Evolutionary conservation across 2,797 vertebrate genomes (phyloP).

Genomic region (Chanos chanos): DNA sequence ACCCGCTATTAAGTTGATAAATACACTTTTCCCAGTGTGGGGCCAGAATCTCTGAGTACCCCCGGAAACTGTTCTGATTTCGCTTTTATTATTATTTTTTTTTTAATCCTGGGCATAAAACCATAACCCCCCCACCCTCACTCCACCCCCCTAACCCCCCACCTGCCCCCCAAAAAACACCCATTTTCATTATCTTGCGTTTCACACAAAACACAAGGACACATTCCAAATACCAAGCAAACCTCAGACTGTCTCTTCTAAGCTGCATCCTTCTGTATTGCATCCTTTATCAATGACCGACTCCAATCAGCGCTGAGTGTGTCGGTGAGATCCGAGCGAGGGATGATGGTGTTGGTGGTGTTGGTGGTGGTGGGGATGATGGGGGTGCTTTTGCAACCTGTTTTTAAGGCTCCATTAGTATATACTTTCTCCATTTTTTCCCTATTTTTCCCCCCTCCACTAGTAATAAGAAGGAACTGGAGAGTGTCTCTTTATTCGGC

Average conservation of each 20-base stretch:
- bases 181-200: conserved; percentile 71
- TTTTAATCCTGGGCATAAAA: conserved; percentile 3
- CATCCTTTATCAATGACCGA: conserved; percentile 62
- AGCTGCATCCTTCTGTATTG: too few species aligned
- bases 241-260: conserved; percentile 33
- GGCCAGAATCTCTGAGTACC: conserved; percentile 70
- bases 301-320: conserved; percentile 42
- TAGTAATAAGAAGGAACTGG: conserved; percentile 72
- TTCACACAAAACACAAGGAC: conserved; percentile 66
- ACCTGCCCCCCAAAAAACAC: conserved; percentile 49
- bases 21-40: conserved; percentile 79
- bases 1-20: conserved; percentile 83
- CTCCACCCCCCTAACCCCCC: conserved; percentile 47
- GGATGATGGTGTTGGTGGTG: too few species aligned
- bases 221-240: conserved; percentile 58
- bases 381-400: conserved; percentile 22
- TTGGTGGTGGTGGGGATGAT: too few species aligned
- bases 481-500: conserved; percentile 58
- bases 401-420: conserved; percentile 71
- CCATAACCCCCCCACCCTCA: conserved; percentile 21
- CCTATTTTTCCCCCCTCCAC: conserved; percentile 52
- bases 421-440: conserved; percentile 53
- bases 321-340: not conserved
- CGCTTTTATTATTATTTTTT: conserved; percentile 17
- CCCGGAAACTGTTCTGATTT: conserved; percentile 67